Percentiles rank a stretch among this genome's conserved stretches.
Conservation (phyloP, 2,888 invertebrate genomes). For the Cantharis nigra region DNA sequence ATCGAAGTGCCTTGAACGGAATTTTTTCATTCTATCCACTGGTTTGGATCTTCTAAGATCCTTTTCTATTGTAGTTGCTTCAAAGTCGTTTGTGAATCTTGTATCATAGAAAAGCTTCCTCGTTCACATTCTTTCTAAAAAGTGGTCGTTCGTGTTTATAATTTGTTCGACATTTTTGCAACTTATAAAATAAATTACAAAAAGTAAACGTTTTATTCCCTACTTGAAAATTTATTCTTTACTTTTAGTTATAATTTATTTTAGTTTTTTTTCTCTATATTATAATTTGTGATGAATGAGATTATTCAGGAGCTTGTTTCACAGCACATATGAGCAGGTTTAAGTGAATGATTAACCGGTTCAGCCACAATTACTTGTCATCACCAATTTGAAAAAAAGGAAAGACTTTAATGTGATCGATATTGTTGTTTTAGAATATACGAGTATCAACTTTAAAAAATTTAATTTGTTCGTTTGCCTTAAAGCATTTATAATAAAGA, state of each 20-base stretch:
- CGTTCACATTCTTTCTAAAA: constrained; percentile 18
- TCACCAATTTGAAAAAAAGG: not conserved
- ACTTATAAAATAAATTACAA: not conserved
- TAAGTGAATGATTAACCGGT: not conserved
- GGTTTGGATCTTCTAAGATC: constrained; percentile 12
- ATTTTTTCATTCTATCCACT: constrained; percentile 20
- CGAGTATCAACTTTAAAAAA: not conserved
- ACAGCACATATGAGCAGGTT: no score
- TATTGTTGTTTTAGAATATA: not conserved
- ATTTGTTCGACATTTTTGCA: constrained; percentile 13
- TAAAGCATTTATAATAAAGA: not conserved
- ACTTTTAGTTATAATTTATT: not conserved
- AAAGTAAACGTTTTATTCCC: not conserved
- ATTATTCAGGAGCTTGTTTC: not conserved
- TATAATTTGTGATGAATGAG: no score
- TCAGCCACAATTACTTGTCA: not conserved
- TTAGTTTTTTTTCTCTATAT: not conserved
- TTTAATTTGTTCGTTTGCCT: not conserved
- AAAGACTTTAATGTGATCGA: not conserved
- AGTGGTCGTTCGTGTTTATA: constrained; percentile 25
- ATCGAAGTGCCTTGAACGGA: constrained; percentile 18
- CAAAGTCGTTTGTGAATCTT: constrained; percentile 24
- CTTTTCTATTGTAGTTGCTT: constrained; percentile 12
- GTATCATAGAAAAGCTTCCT: constrained; percentile 15
- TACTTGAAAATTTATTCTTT: not conserved